A percentile compares a stretch with the other conserved stretches of the same genome.
These are phyloP conservation scores for Ophioninae sp. DNA, from an alignment of 2,888 invertebrate genomes.

Conservation along the genomic window DNA sequence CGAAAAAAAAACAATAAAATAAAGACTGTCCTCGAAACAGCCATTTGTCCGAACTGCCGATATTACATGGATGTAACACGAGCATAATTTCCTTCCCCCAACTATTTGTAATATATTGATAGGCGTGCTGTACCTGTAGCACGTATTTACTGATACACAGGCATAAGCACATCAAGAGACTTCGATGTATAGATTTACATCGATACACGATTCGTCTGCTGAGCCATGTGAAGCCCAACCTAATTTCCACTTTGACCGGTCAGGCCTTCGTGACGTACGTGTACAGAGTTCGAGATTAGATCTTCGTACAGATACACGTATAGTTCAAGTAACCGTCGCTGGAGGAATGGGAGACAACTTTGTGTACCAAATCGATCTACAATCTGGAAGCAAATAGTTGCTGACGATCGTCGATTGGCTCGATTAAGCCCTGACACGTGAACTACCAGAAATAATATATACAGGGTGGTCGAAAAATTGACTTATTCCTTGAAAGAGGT, in stretches of 20 bases:
- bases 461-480: too few species aligned
- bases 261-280: slow-evolving; percentile 26
- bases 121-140: too few species aligned
- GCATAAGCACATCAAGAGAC: neutral
- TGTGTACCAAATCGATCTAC: slow-evolving; percentile 38
- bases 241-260: slow-evolving; percentile 56
- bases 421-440: slow-evolving; percentile 45
- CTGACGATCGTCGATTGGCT: slow-evolving; percentile 50
- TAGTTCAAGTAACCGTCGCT: neutral
- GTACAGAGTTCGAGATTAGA: slow-evolving; percentile 36
- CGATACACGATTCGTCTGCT: slow-evolving; percentile 7
- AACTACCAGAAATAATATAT: slow-evolving; percentile 23
- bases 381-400: slow-evolving; percentile 49
- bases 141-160: too few species aligned
- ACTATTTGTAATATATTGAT: too few species aligned
- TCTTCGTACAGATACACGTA: slow-evolving; percentile 15
- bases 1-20: too few species aligned
- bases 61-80: too few species aligned
- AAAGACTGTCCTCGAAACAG: too few species aligned
- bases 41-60: too few species aligned
- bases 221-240: slow-evolving; percentile 44
- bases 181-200: neutral
- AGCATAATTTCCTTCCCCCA: too few species aligned
- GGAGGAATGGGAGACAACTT: slow-evolving; percentile 12
- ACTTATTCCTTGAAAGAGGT: too few species aligned